phyloP scores from a whole-genome alignment of 2,888 invertebrate genomes.

The Cerastis leucographa region DNA sequence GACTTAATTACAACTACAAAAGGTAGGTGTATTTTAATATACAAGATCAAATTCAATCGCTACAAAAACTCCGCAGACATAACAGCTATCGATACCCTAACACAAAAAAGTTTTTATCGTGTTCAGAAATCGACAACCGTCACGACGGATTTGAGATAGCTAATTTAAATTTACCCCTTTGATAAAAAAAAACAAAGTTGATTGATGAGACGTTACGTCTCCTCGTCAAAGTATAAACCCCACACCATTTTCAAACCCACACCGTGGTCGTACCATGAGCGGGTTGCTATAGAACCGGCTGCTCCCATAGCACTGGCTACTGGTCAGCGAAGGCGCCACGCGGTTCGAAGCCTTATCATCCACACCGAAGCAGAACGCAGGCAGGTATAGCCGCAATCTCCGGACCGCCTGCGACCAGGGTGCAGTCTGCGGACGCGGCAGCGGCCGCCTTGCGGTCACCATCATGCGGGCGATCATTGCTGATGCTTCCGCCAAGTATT shows the following conservation, averaged over 20 bases:
- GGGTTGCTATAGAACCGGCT: slow-evolving; percentile 85
- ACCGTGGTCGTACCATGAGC: slow-evolving; percentile 82
- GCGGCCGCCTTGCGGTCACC: slow-evolving; percentile 74
- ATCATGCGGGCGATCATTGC: slow-evolving; percentile 72
- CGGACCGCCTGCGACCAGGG: slow-evolving; percentile 68
- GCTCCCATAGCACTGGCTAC: slow-evolving; percentile 79
- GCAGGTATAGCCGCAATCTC: slow-evolving; percentile 76
- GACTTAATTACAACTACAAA: background rate
- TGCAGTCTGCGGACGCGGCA: slow-evolving; percentile 57
- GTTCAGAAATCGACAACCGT: background rate
- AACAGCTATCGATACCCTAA: background rate
- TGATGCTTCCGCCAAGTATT: slow-evolving; percentile 81
- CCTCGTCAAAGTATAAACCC: slow-evolving; percentile 37
- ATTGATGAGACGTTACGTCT: no score
- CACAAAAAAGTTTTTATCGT: background rate
- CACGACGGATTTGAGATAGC: no score
- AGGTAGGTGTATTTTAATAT: background rate
- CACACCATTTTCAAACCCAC: slow-evolving; percentile 61
- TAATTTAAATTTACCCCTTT: background rate
- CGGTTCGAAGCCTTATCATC: slow-evolving; percentile 73
- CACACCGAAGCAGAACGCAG: slow-evolving; percentile 80
- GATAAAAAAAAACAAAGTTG: no score
- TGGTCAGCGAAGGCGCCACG: slow-evolving; percentile 81
- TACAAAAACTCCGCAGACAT: background rate
- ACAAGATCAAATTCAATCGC: background rate